Conservation (phyloP, 2,797 vertebrate species). For the Steatocranus sp. region DNA sequence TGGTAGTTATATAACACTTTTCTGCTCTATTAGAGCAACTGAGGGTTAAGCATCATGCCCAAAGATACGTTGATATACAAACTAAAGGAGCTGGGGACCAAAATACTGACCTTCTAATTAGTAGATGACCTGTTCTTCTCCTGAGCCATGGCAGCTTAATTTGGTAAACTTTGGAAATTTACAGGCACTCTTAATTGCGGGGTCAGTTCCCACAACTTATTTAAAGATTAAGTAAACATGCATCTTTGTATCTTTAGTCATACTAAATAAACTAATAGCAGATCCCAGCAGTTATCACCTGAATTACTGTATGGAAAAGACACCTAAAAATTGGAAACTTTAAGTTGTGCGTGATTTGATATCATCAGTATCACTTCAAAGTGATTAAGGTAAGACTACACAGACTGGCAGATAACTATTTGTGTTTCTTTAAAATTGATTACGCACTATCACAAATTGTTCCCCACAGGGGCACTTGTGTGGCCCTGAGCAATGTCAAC, state of each 20-base stretch:
- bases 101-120: not conserved
- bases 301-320: not conserved
- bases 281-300: not conserved
- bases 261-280: not conserved
- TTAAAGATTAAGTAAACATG: not conserved
- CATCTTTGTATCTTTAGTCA: not conserved
- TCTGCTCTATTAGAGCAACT: not conserved
- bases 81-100: not conserved
- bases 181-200: not conserved
- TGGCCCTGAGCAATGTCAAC: constrained; percentile 19
- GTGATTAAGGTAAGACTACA: not conserved
- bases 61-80: not conserved
- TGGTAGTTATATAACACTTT: not conserved
- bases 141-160: not conserved
- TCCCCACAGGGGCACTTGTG: constrained; percentile 21
- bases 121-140: not conserved
- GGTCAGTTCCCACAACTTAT: not conserved
- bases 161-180: not conserved
- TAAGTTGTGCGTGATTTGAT: not conserved
- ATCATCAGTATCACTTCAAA: not conserved
- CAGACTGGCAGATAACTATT: not conserved
- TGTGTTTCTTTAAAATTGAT: not conserved
- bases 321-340: not conserved
- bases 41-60: not conserved
- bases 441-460: not conserved